phyloP scores from a whole-genome alignment of 2,797 vertebrate genomes.

The Uromys caudimaculatus region DNA sequence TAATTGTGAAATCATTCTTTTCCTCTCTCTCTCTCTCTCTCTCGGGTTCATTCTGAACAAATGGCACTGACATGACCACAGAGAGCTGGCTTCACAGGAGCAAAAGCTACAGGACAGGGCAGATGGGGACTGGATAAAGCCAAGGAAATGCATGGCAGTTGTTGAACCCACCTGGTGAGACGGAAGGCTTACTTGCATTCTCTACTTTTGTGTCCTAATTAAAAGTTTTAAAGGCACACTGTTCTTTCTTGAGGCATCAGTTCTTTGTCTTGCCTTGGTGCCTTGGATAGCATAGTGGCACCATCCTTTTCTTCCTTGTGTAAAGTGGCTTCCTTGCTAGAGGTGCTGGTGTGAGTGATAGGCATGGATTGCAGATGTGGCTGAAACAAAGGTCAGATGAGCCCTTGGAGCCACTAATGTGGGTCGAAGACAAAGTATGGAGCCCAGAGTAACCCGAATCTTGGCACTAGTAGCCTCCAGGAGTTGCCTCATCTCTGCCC shows the following conservation, averaged over 20 bases:
- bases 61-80: not conserved
- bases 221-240: not conserved
- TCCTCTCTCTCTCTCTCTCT: not conserved
- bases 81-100: not conserved
- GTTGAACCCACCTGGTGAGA: not conserved
- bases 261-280: not conserved
- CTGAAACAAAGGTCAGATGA: not conserved
- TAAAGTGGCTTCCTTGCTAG: not conserved
- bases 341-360: not conserved
- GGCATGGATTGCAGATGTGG: not conserved
- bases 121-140: not conserved
- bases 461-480: not conserved
- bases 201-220: not conserved
- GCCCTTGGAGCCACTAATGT: not conserved
- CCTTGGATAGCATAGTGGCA: not conserved
- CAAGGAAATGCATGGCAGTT: not conserved
- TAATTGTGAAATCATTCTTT: not conserved
- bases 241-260: slow-evolving; percentile 2
- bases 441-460: not conserved
- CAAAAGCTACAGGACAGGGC: not conserved
- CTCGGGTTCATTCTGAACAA: not conserved
- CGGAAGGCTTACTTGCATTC: not conserved
- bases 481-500: not conserved
- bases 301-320: not conserved
- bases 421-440: not conserved